Evolutionary conservation across 2,888 invertebrate genomes (phyloP).

Genomic region (Buathra laborator): DNA sequence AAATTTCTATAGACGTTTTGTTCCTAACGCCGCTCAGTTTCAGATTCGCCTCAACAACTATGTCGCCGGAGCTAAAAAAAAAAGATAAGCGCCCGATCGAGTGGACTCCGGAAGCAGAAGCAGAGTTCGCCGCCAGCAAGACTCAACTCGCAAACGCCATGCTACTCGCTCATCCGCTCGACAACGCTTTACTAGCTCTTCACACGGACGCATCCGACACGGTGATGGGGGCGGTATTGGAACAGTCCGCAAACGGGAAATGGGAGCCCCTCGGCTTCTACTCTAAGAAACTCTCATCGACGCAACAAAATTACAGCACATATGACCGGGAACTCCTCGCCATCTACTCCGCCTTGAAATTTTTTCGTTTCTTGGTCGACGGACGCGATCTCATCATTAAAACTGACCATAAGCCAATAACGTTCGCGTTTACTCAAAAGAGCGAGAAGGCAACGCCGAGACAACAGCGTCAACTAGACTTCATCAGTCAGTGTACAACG

Average conservation of each 20-base stretch:
- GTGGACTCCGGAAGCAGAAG: conserved; percentile 37
- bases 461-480: conserved; percentile 46
- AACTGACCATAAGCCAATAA: conserved; percentile 57
- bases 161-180: background rate
- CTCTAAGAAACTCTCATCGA: conserved; percentile 38
- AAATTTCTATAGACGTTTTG: conserved; percentile 60
- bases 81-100: conserved; percentile 52
- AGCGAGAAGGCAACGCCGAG: conserved; percentile 45
- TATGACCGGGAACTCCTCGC: conserved; percentile 60
- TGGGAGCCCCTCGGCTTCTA: conserved; percentile 49
- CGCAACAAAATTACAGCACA: conserved; percentile 48
- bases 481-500: conserved; percentile 53
- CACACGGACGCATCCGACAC: conserved; percentile 39
- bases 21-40: conserved; percentile 45
- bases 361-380: conserved; percentile 49
- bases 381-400: conserved; percentile 42
- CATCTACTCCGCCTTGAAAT: conserved; percentile 45
- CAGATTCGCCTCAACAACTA: conserved; percentile 54
- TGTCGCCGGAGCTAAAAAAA: conserved; percentile 36
- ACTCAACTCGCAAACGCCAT: background rate
- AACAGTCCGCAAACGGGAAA: conserved; percentile 8
- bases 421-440: conserved; percentile 40
- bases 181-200: background rate
- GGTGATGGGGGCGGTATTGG: conserved; percentile 26
- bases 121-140: conserved; percentile 17